Base-by-base conservation (phyloP, 2,113 vertebrate genomes). In the Hemiprocne comata region DNA sequence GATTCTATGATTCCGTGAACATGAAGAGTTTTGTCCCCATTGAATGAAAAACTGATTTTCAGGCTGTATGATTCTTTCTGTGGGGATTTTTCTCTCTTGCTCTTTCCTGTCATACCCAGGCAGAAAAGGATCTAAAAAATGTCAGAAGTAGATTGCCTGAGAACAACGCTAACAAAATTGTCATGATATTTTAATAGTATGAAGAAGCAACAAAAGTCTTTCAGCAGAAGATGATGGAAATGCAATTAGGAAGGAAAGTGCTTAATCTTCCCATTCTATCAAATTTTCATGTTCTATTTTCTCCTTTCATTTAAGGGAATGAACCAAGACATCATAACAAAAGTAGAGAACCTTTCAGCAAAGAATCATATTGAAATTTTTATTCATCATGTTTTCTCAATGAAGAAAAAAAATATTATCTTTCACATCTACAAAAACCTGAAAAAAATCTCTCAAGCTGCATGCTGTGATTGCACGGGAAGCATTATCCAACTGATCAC, bases 241-340 rank as follows among this genome's bases (percentile, higher is more conserved):
- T 48, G 60, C 34, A 94, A 65, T 94, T 82, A 85, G 46, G 73
- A 82, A 65, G n/a, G 23, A 81, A 72, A 85, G 46, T 60, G 40
- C 33, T 48, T 87, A 66, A 87, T 90, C 31, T 26, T 29, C 23
- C 15, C 15, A 57, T 60, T 38, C 79, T 77, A 83, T 75, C 3
- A 55, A 83, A 53, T 74, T 69, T 96, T 90, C 58, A 55, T 66
- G 58, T 90, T 93, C 60, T 54, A 17, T 81, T 89, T 97, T n/a
- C 48, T 94, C n/a, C 61, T 74, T 28, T 58, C 80, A 58, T 69
- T 73, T 85, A 85, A 69, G 17, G 42, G 64, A 58, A 24, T 75
- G 61, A 87, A 36, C 8, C n/a, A 69, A 54, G 80, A 79, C 11
- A 10, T 66, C 57, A 51, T 74, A 62, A 65, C 55, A 89, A 81